phyloP scores from a whole-genome alignment of 2,888 invertebrate species.

The Lacanobia oleracea region DNA sequence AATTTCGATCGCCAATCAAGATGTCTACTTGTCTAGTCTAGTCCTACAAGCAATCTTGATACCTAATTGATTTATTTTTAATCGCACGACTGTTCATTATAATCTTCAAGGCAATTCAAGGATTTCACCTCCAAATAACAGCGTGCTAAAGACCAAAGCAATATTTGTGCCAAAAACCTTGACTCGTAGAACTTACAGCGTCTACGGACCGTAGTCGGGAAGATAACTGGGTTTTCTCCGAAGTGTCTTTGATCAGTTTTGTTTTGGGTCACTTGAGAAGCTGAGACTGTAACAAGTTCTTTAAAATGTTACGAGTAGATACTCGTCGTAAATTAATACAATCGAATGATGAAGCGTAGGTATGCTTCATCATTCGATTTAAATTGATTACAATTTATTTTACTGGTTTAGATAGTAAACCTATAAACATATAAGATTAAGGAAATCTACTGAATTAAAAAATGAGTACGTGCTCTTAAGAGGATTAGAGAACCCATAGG shows the following conservation, averaged over 20 bases:
- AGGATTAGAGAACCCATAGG: background rate
- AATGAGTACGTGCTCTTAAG: background rate
- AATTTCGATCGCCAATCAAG: background rate
- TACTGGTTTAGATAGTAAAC: background rate
- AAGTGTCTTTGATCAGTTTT: background rate
- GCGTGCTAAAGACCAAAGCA: slow-evolving; percentile 30
- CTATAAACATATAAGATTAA: background rate
- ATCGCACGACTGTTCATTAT: no score
- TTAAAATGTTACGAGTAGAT: background rate
- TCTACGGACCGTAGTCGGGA: background rate
- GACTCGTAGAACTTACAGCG: slow-evolving; percentile 19
- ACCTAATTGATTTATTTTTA: no score
- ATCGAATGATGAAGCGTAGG: no score
- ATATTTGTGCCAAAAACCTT: slow-evolving; percentile 31
- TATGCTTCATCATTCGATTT: background rate
- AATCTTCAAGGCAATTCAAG: no score
- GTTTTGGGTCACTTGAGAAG: slow-evolving; percentile 7
- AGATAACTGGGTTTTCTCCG: slow-evolving; percentile 4
- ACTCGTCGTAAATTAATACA: no score
- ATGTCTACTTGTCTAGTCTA: no score
- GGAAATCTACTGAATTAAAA: background rate
- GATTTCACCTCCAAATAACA: slow-evolving; percentile 14
- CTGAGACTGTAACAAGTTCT: background rate
- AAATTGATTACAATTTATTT: background rate
- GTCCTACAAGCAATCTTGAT: no score